Evolutionary conservation across 2,113 vertebrate species (phyloP), one percentile per base, ranked within the genome.

Genomic region (Dendropsophus ebraccatus): DNA sequence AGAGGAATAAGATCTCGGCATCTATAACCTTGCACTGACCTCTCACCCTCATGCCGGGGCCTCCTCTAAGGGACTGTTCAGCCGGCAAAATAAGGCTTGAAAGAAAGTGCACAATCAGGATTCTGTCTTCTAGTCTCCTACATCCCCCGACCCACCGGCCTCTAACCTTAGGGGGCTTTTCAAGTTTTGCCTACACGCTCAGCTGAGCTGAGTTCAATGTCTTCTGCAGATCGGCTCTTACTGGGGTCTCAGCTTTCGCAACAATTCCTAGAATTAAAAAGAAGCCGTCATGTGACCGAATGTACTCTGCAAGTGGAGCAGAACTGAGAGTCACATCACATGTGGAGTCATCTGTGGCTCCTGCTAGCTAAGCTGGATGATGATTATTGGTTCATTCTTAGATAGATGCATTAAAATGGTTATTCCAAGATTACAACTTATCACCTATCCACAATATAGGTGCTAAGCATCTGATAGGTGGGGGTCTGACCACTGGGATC

Each of bases 21-120:
- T 90, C 67, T 73, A 78, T 88, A 90, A 91, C 89, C 92, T 88
- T 91, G 32, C 17, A 1, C 32, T 13, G 91, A 93, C 92, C 92
- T 89, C 88, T 90, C 88, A 91, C 87, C 87, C 87, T 83, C 75
- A 21, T 87, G 81, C 41, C 83, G 89, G 85, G 89, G 87, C 89
- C 90, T 92, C 92, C 89, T 92, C 90, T 80, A 9, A 30, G 70
- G 16, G 87, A 85, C 83, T 89, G 90, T 87, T 84, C 90, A 60
- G 88, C 41, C 35, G 88, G 88, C 87, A 89, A 90, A 83, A n/a
- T 86, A 87, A 91, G 91, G 89, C 89, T 89, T 88, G 87, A 89
- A 74, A 87, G 84, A 88, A 87, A 89, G 85, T 88, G 88, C 90
- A 91, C 92, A 92, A 90, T 92, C 91, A 89, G 91, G 90, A 92